phyloP scores from a whole-genome alignment of 1,140 invertebrate genomes.

The Araneus ventricosus region DNA sequence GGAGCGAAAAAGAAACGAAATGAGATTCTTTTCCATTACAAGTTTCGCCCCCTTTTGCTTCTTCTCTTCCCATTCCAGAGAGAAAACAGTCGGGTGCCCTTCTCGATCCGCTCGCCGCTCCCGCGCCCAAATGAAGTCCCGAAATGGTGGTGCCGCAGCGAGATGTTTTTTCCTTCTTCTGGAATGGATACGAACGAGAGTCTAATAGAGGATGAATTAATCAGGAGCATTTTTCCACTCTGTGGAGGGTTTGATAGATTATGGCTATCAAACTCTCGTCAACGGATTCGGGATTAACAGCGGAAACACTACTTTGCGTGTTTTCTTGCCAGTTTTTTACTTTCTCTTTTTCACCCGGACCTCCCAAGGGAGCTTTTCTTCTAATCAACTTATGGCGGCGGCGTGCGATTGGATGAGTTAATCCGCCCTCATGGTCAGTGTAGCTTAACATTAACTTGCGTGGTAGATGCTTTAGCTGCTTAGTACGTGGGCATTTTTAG shows the following conservation, averaged over 20 bases:
- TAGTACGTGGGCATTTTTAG: too few relatives aligned
- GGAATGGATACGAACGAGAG: not conserved
- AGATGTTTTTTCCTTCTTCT: not conserved
- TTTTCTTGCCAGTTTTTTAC: not conserved
- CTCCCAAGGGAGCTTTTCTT: conserved; percentile 22
- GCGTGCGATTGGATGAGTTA: not conserved
- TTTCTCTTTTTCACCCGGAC: not conserved
- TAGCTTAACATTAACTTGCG: too few relatives aligned
- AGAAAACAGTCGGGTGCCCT: conserved; percentile 38
- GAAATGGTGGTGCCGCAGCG: too few relatives aligned
- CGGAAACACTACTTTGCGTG: conserved; percentile 25
- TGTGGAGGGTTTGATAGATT: conserved; percentile 49
- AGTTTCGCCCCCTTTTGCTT: not conserved
- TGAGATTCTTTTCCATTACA: conserved; percentile 54
- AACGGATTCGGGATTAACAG: conserved; percentile 14
- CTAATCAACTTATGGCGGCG: not conserved
- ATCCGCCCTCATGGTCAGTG: not conserved
- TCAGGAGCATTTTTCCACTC: conserved; percentile 48
- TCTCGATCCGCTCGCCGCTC: not conserved
- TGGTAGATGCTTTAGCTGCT: too few relatives aligned
- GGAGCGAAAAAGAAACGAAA: conserved; percentile 50
- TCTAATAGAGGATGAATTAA: conserved; percentile 48
- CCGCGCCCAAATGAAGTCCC: not conserved
- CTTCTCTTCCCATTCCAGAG: not conserved
- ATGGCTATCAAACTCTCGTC: conserved; percentile 38